A percentile compares a stretch with the other conserved stretches of the same genome.
phyloP scores from a whole-genome alignment of 2,113 vertebrate genomes.

The Tachuris rubrigastra region DNA sequence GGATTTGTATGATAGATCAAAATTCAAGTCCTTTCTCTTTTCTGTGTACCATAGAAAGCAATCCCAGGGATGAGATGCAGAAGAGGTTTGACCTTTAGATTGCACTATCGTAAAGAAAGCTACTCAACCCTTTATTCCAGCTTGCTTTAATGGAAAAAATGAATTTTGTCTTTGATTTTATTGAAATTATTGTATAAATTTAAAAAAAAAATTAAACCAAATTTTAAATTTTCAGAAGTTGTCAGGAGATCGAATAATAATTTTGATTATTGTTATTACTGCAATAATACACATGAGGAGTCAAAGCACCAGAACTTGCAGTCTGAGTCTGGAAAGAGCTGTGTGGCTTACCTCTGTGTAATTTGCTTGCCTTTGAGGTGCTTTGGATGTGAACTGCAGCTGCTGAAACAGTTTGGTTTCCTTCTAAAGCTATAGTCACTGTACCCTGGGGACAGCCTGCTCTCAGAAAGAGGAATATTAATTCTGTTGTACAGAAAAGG shows the following conservation, averaged over 20 bases:
- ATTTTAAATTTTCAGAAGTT: background rate
- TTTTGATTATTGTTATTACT: background rate
- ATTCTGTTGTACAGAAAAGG: background rate
- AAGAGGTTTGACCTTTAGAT: background rate
- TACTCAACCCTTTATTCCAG: background rate
- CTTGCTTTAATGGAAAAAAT: background rate
- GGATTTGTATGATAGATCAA: background rate
- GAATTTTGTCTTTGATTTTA: background rate
- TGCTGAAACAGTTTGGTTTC: background rate
- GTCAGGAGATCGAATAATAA: background rate
- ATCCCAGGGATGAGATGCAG: background rate
- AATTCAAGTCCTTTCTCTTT: background rate
- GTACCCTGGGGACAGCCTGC: background rate
- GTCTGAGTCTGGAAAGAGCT: background rate
- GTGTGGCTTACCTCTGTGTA: background rate
- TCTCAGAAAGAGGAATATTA: background rate
- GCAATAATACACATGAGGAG: background rate
- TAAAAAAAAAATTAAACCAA: background rate
- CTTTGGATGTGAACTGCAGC: background rate
- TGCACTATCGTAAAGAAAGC: background rate
- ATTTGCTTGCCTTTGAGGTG: background rate
- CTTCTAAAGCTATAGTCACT: background rate
- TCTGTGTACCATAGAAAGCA: background rate
- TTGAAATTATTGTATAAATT: background rate
- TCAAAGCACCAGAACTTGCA: background rate